phyloP scores from a whole-genome alignment of 1,140 invertebrate genomes.

The Cataglyphis hispanica region DNA sequence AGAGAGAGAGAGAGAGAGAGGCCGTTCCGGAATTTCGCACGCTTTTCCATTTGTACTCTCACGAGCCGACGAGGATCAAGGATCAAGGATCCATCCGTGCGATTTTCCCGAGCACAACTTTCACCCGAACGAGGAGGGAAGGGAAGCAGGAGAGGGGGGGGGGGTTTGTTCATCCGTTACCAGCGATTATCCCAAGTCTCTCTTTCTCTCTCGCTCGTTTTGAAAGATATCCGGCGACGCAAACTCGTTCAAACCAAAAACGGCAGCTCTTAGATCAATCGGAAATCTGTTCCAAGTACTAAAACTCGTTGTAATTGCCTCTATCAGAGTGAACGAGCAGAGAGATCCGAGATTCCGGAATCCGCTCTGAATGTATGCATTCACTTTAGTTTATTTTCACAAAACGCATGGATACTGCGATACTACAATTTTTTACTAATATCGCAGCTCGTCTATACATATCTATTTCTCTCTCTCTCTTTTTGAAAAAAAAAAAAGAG shows the following conservation, averaged over 20 bases:
- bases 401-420: background rate
- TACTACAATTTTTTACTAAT: background rate
- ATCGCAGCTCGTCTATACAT: background rate
- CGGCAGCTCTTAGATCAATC: background rate
- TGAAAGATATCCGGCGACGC: background rate
- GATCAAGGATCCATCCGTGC: slow-evolving; percentile 53
- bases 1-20: background rate
- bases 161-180: background rate
- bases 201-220: background rate
- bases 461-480: background rate
- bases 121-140: slow-evolving; percentile 1
- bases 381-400: slow-evolving; percentile 1
- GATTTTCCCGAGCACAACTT: slow-evolving; percentile 54
- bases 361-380: background rate
- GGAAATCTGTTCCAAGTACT: background rate
- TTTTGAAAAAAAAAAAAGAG: background rate
- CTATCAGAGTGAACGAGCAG: background rate
- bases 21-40: slow-evolving; percentile 26
- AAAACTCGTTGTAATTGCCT: background rate
- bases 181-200: slow-evolving; percentile 1
- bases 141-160: background rate
- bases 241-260: slow-evolving; percentile 18
- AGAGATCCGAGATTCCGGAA: background rate
- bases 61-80: slow-evolving; percentile 35
- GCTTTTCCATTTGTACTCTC: slow-evolving; percentile 52